Evolutionary conservation across 2,888 invertebrate species (phyloP), one percentile per base, ranked within the genome.

Genomic region (Drosophila silvestris): DNA sequence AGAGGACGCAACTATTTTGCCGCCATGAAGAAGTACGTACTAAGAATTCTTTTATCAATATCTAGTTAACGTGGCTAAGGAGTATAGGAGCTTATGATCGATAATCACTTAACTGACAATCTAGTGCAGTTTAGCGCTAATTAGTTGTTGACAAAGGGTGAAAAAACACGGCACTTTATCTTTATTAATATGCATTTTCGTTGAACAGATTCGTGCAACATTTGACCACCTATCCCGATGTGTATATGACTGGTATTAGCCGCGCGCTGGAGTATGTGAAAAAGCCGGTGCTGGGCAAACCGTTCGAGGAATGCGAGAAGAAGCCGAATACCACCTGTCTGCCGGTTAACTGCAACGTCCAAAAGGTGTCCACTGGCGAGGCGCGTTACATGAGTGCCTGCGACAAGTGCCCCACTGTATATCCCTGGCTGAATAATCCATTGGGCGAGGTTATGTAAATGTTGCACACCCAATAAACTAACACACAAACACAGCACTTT

Each of bases 401-500:
- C 83, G 90, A 89, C 59, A 70, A 81, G 22, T 95, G 95, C 74
- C 95, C 95, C 2, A 73, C 83, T 5, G 92, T 92, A 5, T 95
- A 94, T 90, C 95, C 95, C 30, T 95, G 95, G 95, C 67, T 95
- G 26, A 92, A 93, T 30, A 95, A 95, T 92, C 94, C 94, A 39
- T 83, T 94, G 28, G 95, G 95, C 33, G 47, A 68, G 60, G 14
- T 62, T 63, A 68, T 70, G 79, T 85, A 84, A 74, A 81, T 72
- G 59, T 53, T 56, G 35, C 54, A 30, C 52, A 52, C 50, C 37
- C 65, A 74, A 82, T 82, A 82, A 84, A 89, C 73, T 65, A 35
- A 71, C 64, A 26, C 10, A 16, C 84, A 84, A 70, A 39, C 30
- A 30, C 54, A 16, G 47, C 51, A 51, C 59, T 44, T 61, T 30